phyloP scores from a whole-genome alignment of 2,797 vertebrate genomes.

The Cyprinella venusta region DNA sequence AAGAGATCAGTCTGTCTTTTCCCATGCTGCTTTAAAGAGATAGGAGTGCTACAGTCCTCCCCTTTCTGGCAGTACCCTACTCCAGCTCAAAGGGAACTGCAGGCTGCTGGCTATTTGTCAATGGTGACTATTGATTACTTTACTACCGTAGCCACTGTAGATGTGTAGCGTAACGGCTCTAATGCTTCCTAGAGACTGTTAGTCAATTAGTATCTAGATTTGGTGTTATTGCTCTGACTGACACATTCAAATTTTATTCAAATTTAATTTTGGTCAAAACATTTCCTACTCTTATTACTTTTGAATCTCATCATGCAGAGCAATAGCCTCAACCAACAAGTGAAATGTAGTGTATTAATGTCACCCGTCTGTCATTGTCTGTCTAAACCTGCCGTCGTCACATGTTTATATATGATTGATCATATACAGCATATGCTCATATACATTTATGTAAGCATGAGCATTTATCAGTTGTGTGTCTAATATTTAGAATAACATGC shows the following conservation, averaged over 20 bases:
- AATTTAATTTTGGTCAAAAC: not conserved
- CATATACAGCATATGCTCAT: conserved; percentile 9
- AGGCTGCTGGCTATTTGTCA: conserved; percentile 73
- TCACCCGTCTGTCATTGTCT: conserved; percentile 42
- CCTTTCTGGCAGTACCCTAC: conserved; percentile 68
- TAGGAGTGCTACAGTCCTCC: conserved; percentile 69
- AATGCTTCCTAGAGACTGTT: conserved; percentile 30
- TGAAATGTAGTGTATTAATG: conserved; percentile 19
- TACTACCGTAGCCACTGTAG: conserved; percentile 61
- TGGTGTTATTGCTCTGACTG: conserved; percentile 49
- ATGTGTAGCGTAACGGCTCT: conserved; percentile 49
- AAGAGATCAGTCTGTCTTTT: conserved; percentile 71
- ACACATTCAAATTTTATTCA: not conserved
- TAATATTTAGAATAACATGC: not conserved
- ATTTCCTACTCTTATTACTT: not conserved
- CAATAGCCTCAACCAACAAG: conserved; percentile 46
- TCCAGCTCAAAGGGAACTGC: conserved; percentile 70
- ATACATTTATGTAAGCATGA: conserved; percentile 25
- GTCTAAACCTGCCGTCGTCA: conserved; percentile 32
- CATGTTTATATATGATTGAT: conserved; percentile 40
- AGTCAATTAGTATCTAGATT: conserved; percentile 47
- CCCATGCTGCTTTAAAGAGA: conserved; percentile 68
- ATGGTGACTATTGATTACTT: conserved; percentile 76
- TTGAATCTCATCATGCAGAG: conserved; percentile 44
- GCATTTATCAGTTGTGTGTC: conserved; percentile 9